Evolutionary conservation across 2,797 vertebrate genomes (phyloP).

Genomic region (Onychomys leucogaster): DNA sequence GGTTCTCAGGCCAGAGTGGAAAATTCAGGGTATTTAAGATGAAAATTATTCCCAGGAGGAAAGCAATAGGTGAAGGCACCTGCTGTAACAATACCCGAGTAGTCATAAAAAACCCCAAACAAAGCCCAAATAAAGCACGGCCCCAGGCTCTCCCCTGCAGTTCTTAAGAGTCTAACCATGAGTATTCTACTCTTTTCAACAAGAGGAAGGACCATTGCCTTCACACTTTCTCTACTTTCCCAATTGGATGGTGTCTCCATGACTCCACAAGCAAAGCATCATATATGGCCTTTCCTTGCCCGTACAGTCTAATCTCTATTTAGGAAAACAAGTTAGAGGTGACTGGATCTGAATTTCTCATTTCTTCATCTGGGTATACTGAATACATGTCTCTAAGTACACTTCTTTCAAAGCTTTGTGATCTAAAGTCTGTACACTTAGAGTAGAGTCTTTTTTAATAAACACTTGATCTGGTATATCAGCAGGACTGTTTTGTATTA

Average conservation of each 20-base stretch:
- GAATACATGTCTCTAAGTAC: conserved; percentile 30
- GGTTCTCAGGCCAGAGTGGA: neutral
- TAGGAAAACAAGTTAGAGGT: conserved; percentile 30
- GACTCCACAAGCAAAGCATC: neutral
- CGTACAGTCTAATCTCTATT: neutral
- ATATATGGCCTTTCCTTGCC: neutral
- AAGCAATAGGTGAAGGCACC: neutral
- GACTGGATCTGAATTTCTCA: conserved; percentile 59
- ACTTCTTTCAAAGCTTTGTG: neutral
- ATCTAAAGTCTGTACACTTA: neutral
- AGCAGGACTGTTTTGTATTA: conserved; percentile 75
- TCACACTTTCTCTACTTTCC: neutral
- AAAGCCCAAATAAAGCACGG: neutral
- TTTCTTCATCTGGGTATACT: conserved; percentile 55
- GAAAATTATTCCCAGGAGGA: conserved; percentile 27
- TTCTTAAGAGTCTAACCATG: neutral
- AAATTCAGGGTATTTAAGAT: neutral
- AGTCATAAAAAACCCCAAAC: neutral
- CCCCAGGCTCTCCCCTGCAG: neutral
- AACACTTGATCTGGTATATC: conserved; percentile 44
- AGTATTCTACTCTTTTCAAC: neutral
- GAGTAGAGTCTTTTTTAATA: conserved; percentile 60
- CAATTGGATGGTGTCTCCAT: neutral
- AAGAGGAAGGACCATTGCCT: neutral
- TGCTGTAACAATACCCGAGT: neutral